Conservation (phyloP, 2,797 vertebrate genomes). For the Periophthalmus magnuspinnatus region DNA sequence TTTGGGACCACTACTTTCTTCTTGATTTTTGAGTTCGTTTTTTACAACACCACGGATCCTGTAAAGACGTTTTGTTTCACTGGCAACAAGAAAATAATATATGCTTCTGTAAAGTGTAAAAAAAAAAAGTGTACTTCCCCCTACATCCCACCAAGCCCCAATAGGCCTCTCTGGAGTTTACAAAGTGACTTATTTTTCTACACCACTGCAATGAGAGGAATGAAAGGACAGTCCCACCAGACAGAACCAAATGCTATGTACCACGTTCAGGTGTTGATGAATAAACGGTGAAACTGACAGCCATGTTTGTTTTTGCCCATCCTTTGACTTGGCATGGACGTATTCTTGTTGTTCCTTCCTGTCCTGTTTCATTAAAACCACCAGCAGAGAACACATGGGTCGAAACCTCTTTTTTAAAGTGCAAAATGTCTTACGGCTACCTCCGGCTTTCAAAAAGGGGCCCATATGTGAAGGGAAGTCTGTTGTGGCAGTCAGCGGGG, state of each 20-base stretch:
- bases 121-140: conserved; percentile 62
- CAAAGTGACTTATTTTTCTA: conserved; percentile 77
- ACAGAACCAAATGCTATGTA: conserved; percentile 81
- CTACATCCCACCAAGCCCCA: conserved; percentile 62
- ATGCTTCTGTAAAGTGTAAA: conserved; percentile 85
- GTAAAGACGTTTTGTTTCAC: conserved; percentile 86
- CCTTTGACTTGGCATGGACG: conserved; percentile 43
- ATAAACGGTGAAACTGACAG: conserved; percentile 86
- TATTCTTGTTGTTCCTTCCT: conserved; percentile 54
- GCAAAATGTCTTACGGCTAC: conserved; percentile 63
- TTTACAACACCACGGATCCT: conserved; percentile 82
- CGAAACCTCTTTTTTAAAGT: conserved; percentile 73
- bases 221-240: conserved; percentile 80
- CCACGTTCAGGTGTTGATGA: conserved; percentile 86
- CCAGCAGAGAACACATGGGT: conserved; percentile 76
- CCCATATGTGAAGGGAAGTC: conserved; percentile 47
- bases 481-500: conserved; percentile 37
- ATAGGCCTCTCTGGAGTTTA: conserved; percentile 76
- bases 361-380: conserved; percentile 63
- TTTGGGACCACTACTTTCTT: conserved; percentile 81
- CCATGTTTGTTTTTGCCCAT: conserved; percentile 78
- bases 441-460: conserved; percentile 49
- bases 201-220: conserved; percentile 80
- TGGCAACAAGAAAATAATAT: conserved; percentile 89
- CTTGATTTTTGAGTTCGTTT: conserved; percentile 54